Percentiles rank a stretch among this genome's conserved stretches.
These are phyloP conservation scores for Montifringilla adamsi DNA, from an alignment of 2,113 vertebrate genomes.

Conservation along the genomic window DNA sequence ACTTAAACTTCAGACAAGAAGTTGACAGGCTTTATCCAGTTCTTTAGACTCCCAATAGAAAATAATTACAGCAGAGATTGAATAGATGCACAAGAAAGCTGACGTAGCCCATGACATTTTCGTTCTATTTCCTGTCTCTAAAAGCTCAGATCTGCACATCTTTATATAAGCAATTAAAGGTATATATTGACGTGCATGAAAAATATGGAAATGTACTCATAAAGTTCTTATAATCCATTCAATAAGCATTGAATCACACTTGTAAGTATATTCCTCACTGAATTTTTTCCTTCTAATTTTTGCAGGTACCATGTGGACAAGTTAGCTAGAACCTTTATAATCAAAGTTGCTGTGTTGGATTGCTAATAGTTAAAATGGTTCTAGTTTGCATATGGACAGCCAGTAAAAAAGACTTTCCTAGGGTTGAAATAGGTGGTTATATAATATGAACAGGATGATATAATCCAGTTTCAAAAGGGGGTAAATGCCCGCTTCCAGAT, in stretches of 20 bases:
- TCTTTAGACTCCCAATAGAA: slow-evolving; percentile 13
- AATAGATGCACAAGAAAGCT: background rate
- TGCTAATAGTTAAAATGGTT: no score
- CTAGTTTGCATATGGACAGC: background rate
- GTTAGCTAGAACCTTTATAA: background rate
- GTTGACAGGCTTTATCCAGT: background rate
- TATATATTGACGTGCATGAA: background rate
- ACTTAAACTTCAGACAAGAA: slow-evolving; percentile 24
- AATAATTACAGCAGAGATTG: background rate
- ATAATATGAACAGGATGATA: background rate
- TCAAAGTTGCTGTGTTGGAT: no score
- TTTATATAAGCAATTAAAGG: background rate
- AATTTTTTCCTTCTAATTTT: background rate
- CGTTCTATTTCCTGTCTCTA: background rate
- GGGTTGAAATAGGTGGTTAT: background rate
- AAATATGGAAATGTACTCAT: background rate
- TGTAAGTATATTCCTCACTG: background rate
- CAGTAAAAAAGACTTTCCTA: background rate
- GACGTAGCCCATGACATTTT: background rate
- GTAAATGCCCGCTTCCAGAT: background rate
- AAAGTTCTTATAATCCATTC: background rate
- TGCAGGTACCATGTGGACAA: background rate
- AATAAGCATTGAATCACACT: background rate
- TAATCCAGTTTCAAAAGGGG: background rate
- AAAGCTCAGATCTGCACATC: background rate